Evolutionary conservation across 2,888 invertebrate species (phyloP).

Genomic region (Drosophila algonquin): DNA sequence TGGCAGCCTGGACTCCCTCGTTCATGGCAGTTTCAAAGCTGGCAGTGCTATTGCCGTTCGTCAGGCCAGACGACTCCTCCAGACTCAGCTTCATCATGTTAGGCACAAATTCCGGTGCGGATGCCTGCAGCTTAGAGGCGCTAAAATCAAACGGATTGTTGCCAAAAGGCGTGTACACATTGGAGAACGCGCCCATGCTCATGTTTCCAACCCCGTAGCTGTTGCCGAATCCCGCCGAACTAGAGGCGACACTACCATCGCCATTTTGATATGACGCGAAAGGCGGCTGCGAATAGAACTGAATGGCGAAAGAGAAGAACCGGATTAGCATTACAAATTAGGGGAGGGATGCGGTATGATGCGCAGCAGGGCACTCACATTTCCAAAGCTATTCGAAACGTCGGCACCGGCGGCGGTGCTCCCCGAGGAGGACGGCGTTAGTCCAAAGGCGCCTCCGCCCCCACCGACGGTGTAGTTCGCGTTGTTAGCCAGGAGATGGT

Average conservation of each 20-base stretch:
- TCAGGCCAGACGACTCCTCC: constrained; percentile 12
- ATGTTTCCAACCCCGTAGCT: constrained; percentile 14
- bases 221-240: constrained; percentile 7
- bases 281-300: constrained; percentile 38
- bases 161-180: constrained; percentile 63
- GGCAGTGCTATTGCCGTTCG: constrained; percentile 65
- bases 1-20: not conserved
- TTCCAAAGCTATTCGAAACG: constrained; percentile 23
- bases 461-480: constrained; percentile 40
- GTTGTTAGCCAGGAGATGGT: constrained; percentile 41
- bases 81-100: constrained; percentile 77
- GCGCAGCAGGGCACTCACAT: constrained; percentile 39
- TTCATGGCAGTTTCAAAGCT: constrained; percentile 44
- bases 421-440: constrained; percentile 13
- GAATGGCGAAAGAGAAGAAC: not conserved
- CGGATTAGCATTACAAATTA: not conserved
- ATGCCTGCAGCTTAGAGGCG: constrained; percentile 80
- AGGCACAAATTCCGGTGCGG: constrained; percentile 83
- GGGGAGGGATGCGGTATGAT: not conserved
- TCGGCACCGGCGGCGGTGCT: not conserved
- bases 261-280: constrained; percentile 51
- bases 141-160: constrained; percentile 77
- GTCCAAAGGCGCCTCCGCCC: constrained; percentile 52
- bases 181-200: constrained; percentile 29
- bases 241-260: constrained; percentile 22